Evolutionary conservation across 2,797 vertebrate species (phyloP), one percentile per base, ranked within the genome.

Genomic region (Cottoperca gobio): DNA sequence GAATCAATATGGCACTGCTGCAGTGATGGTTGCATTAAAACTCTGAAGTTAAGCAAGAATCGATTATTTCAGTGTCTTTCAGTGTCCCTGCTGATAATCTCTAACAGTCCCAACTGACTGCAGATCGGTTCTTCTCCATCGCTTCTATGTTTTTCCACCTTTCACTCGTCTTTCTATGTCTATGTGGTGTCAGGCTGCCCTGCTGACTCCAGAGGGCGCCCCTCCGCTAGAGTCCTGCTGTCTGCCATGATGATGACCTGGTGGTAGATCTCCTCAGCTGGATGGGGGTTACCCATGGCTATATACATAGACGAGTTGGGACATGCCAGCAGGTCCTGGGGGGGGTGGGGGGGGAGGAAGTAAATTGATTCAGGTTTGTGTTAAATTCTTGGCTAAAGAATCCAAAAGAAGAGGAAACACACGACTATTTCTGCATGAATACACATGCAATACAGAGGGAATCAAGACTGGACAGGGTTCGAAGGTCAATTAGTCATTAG

Each of bases 251-350:
- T 57, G 13, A 63, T 76, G 33, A 92, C 65, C 0, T 28, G 61
- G 24, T 91, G 50, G n/a, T 59, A 91, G 16, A 81, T n/a, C 33
- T 92, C 91, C 43, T 91, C 77, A 1, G 66, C n/a, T 5, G 74
- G 43, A 13, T 46, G 35, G 5, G 61, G 57, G 54, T 76, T 81
- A 35, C 12, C 39, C 80, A 85, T 86, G 14, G 57, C 76, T 24
- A 72, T 2, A 76, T 61, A 78, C 19, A 70, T n/a, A 23, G 40
- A 17, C 8, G 87, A 72, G 8, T 42, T 65, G 1, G 42, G 54
- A 0, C 49, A 62, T 0, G 43, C 65, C 63, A 85, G 67, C 50
- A 93, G 49, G 68, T 83, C 60, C 90, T 52, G 6, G 1, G 65
- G 6, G 13, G 23, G 31, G 21, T n/a, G 0, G 70, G 4, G 10